Evolutionary conservation across 2,797 vertebrate genomes (phyloP).

Genomic region (Sebastiscus tertius): DNA sequence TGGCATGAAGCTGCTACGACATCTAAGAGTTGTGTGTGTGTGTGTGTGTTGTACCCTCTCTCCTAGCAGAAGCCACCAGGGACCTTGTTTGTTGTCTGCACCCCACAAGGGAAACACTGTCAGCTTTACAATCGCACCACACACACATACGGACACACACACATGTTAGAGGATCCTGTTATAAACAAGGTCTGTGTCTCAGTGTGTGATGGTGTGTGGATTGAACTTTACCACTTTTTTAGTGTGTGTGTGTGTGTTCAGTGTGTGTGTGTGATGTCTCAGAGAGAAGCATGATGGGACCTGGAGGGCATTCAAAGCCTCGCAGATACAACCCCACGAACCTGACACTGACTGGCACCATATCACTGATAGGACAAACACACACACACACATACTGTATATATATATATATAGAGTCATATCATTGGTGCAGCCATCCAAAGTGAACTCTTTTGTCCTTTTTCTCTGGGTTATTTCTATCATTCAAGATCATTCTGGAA

Average conservation of each 20-base stretch:
- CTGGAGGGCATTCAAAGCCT: constrained; percentile 27
- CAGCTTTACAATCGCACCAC: constrained; percentile 89
- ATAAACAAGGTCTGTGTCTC: constrained; percentile 52
- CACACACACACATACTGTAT: not conserved
- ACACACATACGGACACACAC: constrained; percentile 16
- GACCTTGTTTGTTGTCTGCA: constrained; percentile 94
- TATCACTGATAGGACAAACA: constrained; percentile 19
- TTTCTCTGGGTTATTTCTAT: not conserved
- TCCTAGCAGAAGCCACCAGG: constrained; percentile 81
- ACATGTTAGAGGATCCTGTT: constrained; percentile 13
- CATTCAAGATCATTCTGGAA: not conserved
- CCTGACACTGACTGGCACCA: constrained; percentile 31
- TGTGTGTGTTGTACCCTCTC: constrained; percentile 44
- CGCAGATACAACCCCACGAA: constrained; percentile 15
- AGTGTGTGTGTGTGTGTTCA: not conserved
- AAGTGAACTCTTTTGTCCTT: not conserved
- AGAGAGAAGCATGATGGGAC: constrained; percentile 29
- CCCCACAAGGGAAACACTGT: constrained; percentile 92
- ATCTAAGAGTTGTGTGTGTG: constrained; percentile 45
- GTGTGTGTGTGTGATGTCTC: not conserved
- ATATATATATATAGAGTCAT: not conserved
- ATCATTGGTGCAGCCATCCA: not conserved
- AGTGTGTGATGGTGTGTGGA: constrained; percentile 46
- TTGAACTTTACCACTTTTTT: constrained; percentile 32
- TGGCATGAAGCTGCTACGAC: constrained; percentile 55